Evolutionary conservation across 2,113 vertebrate species (phyloP), one percentile per base, ranked within the genome.

Genomic region (Sceloporus undulatus): DNA sequence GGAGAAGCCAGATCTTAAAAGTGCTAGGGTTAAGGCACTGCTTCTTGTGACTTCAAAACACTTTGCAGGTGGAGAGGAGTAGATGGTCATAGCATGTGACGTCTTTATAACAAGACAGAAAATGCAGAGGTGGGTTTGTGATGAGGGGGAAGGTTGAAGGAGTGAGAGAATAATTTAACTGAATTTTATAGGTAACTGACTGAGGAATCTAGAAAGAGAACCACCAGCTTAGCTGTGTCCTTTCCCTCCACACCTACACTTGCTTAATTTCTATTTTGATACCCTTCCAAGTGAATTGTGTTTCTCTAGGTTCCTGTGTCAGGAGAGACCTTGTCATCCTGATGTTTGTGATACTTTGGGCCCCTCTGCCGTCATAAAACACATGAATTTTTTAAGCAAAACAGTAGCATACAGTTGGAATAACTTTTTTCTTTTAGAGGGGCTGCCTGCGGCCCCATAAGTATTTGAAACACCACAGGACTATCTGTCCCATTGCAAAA

Each of bases 301-400:
- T 70, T 74, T 89, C 29, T 40, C 23, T 19, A 27, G 1, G 54
- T 88, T 81, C 66, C 52, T 48, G 0, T 29, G 1, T 23, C 29
- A 68, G 4, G 48, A 56, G 89, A n/a, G n/a, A 10, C 2, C 14
- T 59, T 2, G 65, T 81, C 11, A 70, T 77, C 2, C 0, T 84
- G 77, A 42, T 75, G 38, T 9, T 86, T 89, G 38, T 25, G 18
- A 23, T 27, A 5, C 10, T 83, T 65, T 27, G 77, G 2, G 4
- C 0, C 0, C 10, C 88, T 40, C 27, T 79, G 76, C 73, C 25
- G 79, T 73, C 75, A 73, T 23, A 13, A 1, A 76, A 21, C 62
- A 68, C 42, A 9, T 79, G 56, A 18, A 62, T 79, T 5, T 89
- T 85, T 76, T 5, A 16, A 38, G 40, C 29, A 66, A 81, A 40